phyloP scores from a whole-genome alignment of 2,888 invertebrate genomes.

The Strigamia crassipes region DNA sequence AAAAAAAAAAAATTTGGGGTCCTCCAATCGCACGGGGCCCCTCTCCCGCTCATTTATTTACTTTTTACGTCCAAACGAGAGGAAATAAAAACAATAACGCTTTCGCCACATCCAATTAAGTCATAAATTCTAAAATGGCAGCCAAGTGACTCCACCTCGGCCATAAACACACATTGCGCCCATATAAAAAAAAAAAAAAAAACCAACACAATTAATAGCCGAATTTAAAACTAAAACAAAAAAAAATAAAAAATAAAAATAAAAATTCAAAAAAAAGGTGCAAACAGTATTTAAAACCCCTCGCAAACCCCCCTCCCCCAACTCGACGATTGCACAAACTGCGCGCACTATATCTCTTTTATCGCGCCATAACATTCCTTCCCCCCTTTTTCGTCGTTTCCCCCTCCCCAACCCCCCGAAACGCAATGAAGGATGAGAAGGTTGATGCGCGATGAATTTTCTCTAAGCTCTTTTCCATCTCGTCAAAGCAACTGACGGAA shows the following conservation, averaged over 20 bases:
- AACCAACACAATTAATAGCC: not conserved
- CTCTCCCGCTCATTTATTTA: too few relatives aligned
- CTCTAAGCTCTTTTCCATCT: conserved; percentile 16
- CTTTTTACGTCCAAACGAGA: too few relatives aligned
- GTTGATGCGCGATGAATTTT: conserved; percentile 21
- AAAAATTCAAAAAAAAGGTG: not conserved
- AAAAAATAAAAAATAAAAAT: not conserved
- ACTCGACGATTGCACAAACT: too few relatives aligned
- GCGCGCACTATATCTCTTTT: conserved; percentile 3
- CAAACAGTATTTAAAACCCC: not conserved
- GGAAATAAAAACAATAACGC: too few relatives aligned
- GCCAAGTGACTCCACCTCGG: not conserved
- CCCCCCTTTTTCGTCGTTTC: not conserved
- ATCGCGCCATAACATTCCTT: not conserved
- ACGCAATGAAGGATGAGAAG: conserved; percentile 14
- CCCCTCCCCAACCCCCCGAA: not conserved
- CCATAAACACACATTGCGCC: not conserved
- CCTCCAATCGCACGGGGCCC: too few relatives aligned
- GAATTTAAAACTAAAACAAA: not conserved
- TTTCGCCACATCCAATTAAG: not conserved
- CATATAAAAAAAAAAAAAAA: too few relatives aligned
- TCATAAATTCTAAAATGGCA: not conserved
- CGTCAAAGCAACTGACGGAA: conserved; percentile 21
- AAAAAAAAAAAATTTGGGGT: too few relatives aligned
- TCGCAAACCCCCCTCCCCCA: too few relatives aligned